Evolutionary conservation across 2,888 invertebrate species (phyloP).

Genomic region (Drosophila multiciliata): DNA sequence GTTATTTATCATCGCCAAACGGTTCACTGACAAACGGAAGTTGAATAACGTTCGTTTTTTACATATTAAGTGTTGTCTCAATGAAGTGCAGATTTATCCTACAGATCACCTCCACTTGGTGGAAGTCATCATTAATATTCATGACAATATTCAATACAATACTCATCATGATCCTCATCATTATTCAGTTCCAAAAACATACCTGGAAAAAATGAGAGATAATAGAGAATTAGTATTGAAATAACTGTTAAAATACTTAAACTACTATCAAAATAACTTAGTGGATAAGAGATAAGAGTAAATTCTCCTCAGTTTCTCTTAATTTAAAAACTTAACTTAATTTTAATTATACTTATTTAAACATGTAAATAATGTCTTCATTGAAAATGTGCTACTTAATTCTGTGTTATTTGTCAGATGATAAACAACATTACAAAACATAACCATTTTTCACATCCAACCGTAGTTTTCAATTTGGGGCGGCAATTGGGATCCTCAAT

Average conservation of each 20-base stretch:
- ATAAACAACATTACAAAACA: neutral
- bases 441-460: neutral
- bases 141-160: constrained; percentile 18
- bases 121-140: neutral
- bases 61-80: constrained; percentile 34
- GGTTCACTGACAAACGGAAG: constrained; percentile 32
- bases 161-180: constrained; percentile 28
- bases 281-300: neutral
- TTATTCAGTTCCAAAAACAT: constrained; percentile 2
- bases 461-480: constrained; percentile 3
- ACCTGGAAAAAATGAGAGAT: constrained; percentile 48
- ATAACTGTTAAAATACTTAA: neutral
- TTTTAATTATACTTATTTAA: neutral
- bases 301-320: neutral
- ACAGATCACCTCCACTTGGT: neutral
- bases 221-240: constrained; percentile 1
- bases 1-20: constrained; percentile 41
- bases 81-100: neutral
- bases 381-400: too few relatives aligned
- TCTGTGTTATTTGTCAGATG: neutral
- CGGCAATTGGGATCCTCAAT: neutral
- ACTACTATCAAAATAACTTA: neutral
- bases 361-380: too few relatives aligned
- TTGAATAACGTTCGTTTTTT: constrained; percentile 33
- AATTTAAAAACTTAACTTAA: neutral